Percentiles rank a stretch among this genome's conserved stretches.
phyloP scores from a whole-genome alignment of 2,888 invertebrate species.

The Spatulosminthurus flaviceps region DNA sequence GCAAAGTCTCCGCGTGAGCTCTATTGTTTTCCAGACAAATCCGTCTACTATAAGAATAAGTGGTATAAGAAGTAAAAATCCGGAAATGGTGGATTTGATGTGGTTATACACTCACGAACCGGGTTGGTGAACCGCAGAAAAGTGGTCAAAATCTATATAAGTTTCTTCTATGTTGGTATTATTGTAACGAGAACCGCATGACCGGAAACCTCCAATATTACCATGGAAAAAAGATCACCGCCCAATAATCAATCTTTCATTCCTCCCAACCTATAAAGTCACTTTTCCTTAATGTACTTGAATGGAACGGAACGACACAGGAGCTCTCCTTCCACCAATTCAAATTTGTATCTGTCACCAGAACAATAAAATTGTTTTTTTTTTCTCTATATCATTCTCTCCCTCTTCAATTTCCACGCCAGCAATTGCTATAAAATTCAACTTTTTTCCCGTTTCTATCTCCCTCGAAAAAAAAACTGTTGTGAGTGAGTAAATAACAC shows the following conservation, averaged over 20 bases:
- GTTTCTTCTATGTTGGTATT: not conserved
- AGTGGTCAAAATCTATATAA: slow-evolving; percentile 48
- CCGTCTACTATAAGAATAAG: too few species aligned
- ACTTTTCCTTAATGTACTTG: not conserved
- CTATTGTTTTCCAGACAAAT: too few species aligned
- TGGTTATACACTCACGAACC: slow-evolving; percentile 57
- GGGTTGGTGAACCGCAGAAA: slow-evolving; percentile 59
- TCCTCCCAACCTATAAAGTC: not conserved
- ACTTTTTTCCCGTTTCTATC: too few species aligned
- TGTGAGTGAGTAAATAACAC: too few species aligned
- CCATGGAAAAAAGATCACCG: slow-evolving; percentile 51
- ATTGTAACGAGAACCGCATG: slow-evolving; percentile 56
- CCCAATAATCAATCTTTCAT: slow-evolving; percentile 54
- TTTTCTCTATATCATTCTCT: too few species aligned
- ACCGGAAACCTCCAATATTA: slow-evolving; percentile 57
- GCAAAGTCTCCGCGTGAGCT: slow-evolving; percentile 23
- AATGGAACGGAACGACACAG: not conserved
- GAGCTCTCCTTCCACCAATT: not conserved
- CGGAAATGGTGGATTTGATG: slow-evolving; percentile 61
- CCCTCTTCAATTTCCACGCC: not conserved
- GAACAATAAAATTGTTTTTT: not conserved
- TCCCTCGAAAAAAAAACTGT: too few species aligned
- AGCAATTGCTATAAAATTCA: too few species aligned
- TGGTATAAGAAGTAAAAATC: slow-evolving; percentile 48
- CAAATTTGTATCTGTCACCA: slow-evolving; percentile 1